Base-by-base conservation (phyloP, 2,113 vertebrate species). In the Columbina picui region DNA sequence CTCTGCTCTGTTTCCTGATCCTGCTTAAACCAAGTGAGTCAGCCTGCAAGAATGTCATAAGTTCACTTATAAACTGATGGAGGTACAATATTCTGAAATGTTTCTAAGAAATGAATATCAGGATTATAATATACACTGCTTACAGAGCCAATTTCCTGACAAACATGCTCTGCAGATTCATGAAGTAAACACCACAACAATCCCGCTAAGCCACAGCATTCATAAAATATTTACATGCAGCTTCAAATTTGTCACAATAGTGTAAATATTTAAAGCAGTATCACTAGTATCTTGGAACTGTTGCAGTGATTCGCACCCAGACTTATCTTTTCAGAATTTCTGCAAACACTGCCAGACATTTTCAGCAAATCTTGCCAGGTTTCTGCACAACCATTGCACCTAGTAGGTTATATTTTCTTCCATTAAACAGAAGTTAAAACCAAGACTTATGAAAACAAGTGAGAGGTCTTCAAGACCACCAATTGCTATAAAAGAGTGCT, bases 231-330 rank as follows among this genome's bases (percentile, higher is more conserved):
- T 96, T 91, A 94, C 26, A 61, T 27, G 50, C 22, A 69, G 32
- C 59, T 94, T 93, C 19, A 8, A 82, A 90, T 95, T 81, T 89
- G 74, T 93, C n/a, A 21, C 87, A 93, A 65, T 71, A 83, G 12
- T 77, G 75, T 94, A 88, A 96, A 95, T 96, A 97, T 93, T 95
- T 94, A 89, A 97, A 91, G 34, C 23, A 80, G 30, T 69, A 88
- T 77, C 81, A 74, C 67, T 59, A 27, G 53, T 38, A 85, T 15
- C 67, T 90, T 94, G 85, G 82, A 85, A 84, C 23, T 1, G 5
- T 5, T 67, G n/a, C 2, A 2, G 32, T 41, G 77, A 52, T 91
- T 93, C 2, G 0, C 70, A 67, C 67, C 74, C 75, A 90, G 89
- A 61, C n/a, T 71, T 82, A 71, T 18, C 6, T 52, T 88, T 83